Conservation (phyloP, 1,140 invertebrate genomes). For the Pseudomyrmex pallidus region DNA sequence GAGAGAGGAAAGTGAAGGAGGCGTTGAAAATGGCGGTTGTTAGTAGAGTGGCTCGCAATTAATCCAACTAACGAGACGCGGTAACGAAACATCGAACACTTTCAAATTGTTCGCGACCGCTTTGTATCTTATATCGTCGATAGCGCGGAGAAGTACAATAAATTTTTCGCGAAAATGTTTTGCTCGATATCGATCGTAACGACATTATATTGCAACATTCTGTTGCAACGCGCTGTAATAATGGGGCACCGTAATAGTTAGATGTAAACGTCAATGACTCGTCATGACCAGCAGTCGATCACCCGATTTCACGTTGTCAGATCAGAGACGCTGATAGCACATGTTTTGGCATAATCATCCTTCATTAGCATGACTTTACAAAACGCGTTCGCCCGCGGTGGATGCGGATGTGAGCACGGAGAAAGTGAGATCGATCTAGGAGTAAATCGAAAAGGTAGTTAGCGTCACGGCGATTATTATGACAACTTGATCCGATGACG, state of each 20-base stretch:
- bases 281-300: constrained; percentile 60
- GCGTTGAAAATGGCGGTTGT: constrained; percentile 75
- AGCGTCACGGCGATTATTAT: constrained; percentile 24
- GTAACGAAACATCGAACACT: constrained; percentile 54
- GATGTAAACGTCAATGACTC: constrained; percentile 56
- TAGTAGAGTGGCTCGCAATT: constrained; percentile 72
- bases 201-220: constrained; percentile 50
- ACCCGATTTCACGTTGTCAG: constrained; percentile 68
- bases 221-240: constrained; percentile 41
- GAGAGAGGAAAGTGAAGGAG: constrained; percentile 64
- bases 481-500: constrained; percentile 51
- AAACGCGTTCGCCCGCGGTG: constrained; percentile 32
- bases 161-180: constrained; percentile 18
- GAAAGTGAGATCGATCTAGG: constrained; percentile 53
- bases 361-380: constrained; percentile 70
- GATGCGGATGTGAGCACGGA: constrained; percentile 30
- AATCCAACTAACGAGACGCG: constrained; percentile 73
- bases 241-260: not conserved
- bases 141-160: not conserved
- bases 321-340: constrained; percentile 64
- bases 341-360: constrained; percentile 68
- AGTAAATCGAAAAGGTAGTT: constrained; percentile 38
- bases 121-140: not conserved
- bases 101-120: constrained; percentile 48
- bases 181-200: constrained; percentile 12